Evolutionary conservation across 2,797 vertebrate species (phyloP), one percentile per base, ranked within the genome.

Genomic region (Spheniscus humboldti): DNA sequence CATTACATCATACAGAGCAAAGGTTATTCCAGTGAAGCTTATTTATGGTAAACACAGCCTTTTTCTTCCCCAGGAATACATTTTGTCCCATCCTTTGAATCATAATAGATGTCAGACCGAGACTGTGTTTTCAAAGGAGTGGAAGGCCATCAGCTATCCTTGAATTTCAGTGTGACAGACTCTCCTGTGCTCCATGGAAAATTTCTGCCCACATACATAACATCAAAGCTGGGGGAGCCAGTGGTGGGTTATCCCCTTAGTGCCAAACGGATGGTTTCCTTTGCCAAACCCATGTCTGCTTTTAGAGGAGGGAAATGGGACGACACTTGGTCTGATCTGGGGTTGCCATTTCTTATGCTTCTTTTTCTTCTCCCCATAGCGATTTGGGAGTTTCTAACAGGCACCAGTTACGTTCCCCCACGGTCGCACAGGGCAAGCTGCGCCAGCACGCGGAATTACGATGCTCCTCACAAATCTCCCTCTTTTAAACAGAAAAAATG

Each of bases 401-500:
- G 50, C 37, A 50, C 27, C 2, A 4, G 18, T 73, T 73, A 39
- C 0, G 1, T 77, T 74, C 41, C 23, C 27, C 37, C 9, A 5
- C 0, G 0, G 59, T 37, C 3, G 2, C 2, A 1, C 23, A 64
- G 64, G 66, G 45, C 31, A 82, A 52, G 25, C 31, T 60, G 45
- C n/a, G n/a, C 28, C n/a, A 90, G 23, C 19, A 30, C 0, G 2
- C 0, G 5, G 30, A n/a, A 80, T 92, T 79, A 60, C 3, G 6
- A 37, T 9, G 2, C 8, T 90, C 27, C 71, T 95, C 45, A 91
- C 30, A 22, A 39, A 68, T 59, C 43, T 86, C 15, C 12, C 16
- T 82, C 57, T 84, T 92, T 96, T 94, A 57, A 72, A 95, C 97
- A 99, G 99, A 99, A 97, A 99, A 99, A 98, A 99, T 99, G 99